A percentile compares a stretch with the other conserved stretches of the same genome.
Evolutionary conservation across 2,113 vertebrate species (phyloP).

Genomic region (Thamnaconus septentrionalis): DNA sequence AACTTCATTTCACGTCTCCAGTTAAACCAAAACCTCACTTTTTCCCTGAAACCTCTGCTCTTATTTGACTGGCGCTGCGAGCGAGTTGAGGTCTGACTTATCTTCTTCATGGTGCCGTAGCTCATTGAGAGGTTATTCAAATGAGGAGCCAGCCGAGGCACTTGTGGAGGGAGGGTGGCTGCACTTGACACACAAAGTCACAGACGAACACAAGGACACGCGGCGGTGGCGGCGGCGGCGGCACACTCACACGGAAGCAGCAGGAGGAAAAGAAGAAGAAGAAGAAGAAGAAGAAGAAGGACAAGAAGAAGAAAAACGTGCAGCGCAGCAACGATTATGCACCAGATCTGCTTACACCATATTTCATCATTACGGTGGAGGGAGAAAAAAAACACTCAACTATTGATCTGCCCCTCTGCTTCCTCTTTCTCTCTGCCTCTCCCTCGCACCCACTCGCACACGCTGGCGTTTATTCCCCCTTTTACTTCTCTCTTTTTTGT

Average conservation of each 20-base stretch:
- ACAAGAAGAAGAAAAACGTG: slow-evolving; percentile 22
- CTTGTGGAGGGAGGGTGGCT: slow-evolving; percentile 27
- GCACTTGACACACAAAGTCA: slow-evolving; percentile 27
- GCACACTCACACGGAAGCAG: slow-evolving; percentile 19
- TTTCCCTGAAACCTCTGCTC: too few relatives aligned
- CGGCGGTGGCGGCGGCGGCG: neutral
- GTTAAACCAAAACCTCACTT: too few relatives aligned
- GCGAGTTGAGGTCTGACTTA: too few relatives aligned
- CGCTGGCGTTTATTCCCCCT: slow-evolving; percentile 37
- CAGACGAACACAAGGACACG: slow-evolving; percentile 38
- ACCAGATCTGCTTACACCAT: slow-evolving; percentile 77
- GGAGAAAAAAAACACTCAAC: slow-evolving; percentile 65
- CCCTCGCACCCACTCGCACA: slow-evolving; percentile 24
- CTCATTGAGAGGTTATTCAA: slow-evolving; percentile 33
- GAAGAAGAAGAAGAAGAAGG: too few relatives aligned
- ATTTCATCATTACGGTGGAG: slow-evolving; percentile 80
- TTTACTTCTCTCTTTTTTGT: slow-evolving; percentile 50
- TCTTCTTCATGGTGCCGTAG: too few relatives aligned
- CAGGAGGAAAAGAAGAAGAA: too few relatives aligned
- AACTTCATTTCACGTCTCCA: too few relatives aligned
- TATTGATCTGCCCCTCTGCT: slow-evolving; percentile 73
- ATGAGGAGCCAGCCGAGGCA: slow-evolving; percentile 42
- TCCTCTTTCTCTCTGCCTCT: slow-evolving; percentile 45
- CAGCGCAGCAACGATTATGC: slow-evolving; percentile 69
- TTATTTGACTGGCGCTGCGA: too few relatives aligned